Evolutionary conservation across 2,797 vertebrate species (phyloP).

Genomic region (Enteromius unitaeniatus): DNA sequence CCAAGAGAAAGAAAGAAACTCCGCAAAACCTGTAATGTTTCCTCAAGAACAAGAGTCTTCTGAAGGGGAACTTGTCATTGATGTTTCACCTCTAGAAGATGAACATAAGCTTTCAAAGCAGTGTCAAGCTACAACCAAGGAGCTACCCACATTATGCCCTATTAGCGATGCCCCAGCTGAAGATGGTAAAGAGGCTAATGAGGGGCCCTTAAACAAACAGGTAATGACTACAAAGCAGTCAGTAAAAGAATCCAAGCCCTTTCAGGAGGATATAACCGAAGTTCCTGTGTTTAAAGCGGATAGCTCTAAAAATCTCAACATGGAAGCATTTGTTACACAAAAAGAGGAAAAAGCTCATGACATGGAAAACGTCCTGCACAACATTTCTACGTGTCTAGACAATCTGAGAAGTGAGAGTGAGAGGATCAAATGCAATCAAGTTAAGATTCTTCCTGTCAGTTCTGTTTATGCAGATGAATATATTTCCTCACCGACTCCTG

Average conservation of each 20-base stretch:
- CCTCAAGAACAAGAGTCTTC: slow-evolving; percentile 33
- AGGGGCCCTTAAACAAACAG: slow-evolving; percentile 5
- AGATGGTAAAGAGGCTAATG: slow-evolving; percentile 17
- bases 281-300: neutral
- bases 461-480: neutral
- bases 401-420: slow-evolving; percentile 59
- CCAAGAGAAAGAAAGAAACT: slow-evolving; percentile 9
- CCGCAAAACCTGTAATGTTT: neutral
- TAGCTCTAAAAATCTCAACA: slow-evolving; percentile 2
- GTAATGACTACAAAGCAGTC: neutral
- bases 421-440: slow-evolving; percentile 40
- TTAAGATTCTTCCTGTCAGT: slow-evolving; percentile 36
- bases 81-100: slow-evolving; percentile 21
- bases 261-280: slow-evolving; percentile 11
- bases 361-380: slow-evolving; percentile 53
- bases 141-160: slow-evolving; percentile 4
- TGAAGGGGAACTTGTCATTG: slow-evolving; percentile 35
- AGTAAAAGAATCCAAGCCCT: neutral
- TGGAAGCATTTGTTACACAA: slow-evolving; percentile 19
- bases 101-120: slow-evolving; percentile 24
- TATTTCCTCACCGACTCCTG: slow-evolving; percentile 1
- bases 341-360: slow-evolving; percentile 11
- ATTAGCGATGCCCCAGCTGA: neutral
- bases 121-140: neutral
- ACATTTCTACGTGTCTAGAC: slow-evolving; percentile 67